Base-by-base conservation (phyloP, 1,140 invertebrate species). In the Aphidius gifuensis region DNA sequence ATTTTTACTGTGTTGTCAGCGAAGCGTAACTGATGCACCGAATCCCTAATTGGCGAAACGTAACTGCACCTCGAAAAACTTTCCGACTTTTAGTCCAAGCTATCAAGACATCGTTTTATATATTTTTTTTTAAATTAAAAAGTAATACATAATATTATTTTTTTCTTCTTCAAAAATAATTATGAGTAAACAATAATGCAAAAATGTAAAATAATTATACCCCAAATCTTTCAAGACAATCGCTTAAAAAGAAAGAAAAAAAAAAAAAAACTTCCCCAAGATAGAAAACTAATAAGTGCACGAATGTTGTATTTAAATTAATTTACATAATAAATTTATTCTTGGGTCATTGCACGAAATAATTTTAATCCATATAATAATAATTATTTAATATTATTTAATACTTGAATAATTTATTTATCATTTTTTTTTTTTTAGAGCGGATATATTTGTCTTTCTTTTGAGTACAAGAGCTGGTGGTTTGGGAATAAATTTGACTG, bases 401-500 rank as follows among this genome's bases (percentile, higher is more conserved):
- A 32, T 32, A 32, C 23, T 32, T 32, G 2, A 32, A 32, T 32
- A 32, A 32, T 32, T 32, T 32, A 32, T 32, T 32, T 32, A 3
- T 32, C 4, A n/a, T 21, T 40, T 21, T 77, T 76, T 50, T 40
- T 74, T 61, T 80, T 82, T 68, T 71, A 88, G 92, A 54, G 85
- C 90, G 1, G 92, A 95, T 77, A 95, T 96, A 69, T 99, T 99
- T 82, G 93, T 96, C 55, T 99, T 99, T 83, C 82, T 99, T 42
- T 81, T 99, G 44, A 97, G 94, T 4, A 99, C 97, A 0, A 84
- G 96, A 70, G 97, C 97, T 23, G 97, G 97, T 21, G 97, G 97
- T 49, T 84, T 99, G 44, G 97, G 97, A 65, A 99, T 99, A 72
- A 99, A 99, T 82, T 84, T 99, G 54, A 98, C 97, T 5, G 96